phyloP scores from a whole-genome alignment of 53 echinoderm and acorn worm species.

The Echinometra lucunter region DNA sequence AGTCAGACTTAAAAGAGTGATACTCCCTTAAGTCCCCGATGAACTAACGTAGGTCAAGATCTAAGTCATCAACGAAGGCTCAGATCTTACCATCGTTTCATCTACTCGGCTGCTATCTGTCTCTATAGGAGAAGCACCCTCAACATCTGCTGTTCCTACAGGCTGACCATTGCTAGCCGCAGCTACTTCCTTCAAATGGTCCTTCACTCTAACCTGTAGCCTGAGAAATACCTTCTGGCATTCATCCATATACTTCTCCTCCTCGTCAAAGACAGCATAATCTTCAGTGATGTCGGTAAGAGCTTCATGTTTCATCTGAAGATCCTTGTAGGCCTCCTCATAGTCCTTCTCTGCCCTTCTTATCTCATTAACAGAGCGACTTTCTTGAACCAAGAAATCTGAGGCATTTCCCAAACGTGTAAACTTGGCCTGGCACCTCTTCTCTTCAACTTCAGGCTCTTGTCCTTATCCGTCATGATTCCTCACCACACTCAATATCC shows the following conservation, averaged over 20 bases:
- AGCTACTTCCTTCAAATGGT: background rate
- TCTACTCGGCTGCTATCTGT: background rate
- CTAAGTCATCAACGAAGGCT: background rate
- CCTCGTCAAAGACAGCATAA: conserved; percentile 17
- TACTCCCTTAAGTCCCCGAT: conserved; percentile 71
- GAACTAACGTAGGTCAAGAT: conserved; percentile 74
- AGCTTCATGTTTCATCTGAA: conserved; percentile 42
- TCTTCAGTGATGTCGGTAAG: conserved; percentile 23
- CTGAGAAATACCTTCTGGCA: conserved; percentile 26
- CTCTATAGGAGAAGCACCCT: background rate
- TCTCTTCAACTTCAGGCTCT: conserved; percentile 27
- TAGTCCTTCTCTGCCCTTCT: background rate
- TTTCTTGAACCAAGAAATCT: background rate
- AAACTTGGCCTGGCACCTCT: conserved; percentile 45
- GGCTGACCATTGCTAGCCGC: background rate
- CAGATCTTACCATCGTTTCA: background rate
- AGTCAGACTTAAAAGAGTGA: conserved; percentile 60
- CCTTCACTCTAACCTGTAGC: conserved; percentile 38
- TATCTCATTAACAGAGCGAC: background rate
- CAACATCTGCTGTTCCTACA: no score
- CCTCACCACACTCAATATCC: background rate
- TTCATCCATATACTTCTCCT: conserved; percentile 34
- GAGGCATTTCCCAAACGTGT: conserved; percentile 51
- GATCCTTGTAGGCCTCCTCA: conserved; percentile 37
- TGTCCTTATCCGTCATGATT: no score